These are phyloP conservation scores for Drosophila subobscura DNA, from an alignment of 1,140 invertebrate genomes.

Conservation along the genomic window DNA sequence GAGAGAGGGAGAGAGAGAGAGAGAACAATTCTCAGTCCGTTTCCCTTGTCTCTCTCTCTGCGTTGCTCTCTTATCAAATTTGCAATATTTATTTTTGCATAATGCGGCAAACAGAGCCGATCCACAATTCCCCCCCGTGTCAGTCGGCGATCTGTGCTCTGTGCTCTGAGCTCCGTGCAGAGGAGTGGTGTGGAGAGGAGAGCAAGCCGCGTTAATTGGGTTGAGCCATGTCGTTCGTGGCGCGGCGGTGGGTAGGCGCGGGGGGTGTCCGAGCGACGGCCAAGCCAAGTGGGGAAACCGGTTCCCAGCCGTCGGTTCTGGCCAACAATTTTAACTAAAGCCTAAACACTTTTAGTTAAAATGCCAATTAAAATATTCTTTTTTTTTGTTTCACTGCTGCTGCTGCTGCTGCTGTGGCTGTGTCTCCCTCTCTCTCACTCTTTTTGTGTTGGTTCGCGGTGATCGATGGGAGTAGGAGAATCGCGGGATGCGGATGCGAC, in stretches of 20 bases:
- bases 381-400: constrained; percentile 40
- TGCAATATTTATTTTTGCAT: constrained; percentile 81
- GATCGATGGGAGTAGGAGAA: constrained; percentile 64
- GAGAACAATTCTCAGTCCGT: constrained; percentile 32
- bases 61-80: constrained; percentile 61
- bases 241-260: too few relatives aligned
- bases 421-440: constrained; percentile 11
- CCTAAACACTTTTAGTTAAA: constrained; percentile 84
- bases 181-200: neutral
- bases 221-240: constrained; percentile 65
- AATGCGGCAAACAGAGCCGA: constrained; percentile 55
- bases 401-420: too few relatives aligned
- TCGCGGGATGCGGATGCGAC: constrained; percentile 33
- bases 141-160: constrained; percentile 2
- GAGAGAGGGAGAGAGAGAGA: too few relatives aligned
- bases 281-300: constrained; percentile 50
- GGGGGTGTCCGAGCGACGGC: too few relatives aligned
- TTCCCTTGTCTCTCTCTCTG: neutral
- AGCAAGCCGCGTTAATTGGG: constrained; percentile 72
- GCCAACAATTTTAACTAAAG: constrained; percentile 83
- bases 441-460: constrained; percentile 24
- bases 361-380: constrained; percentile 84
- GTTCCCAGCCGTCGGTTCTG: constrained; percentile 49
- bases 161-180: neutral
- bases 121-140: constrained; percentile 29